A percentile compares a stretch with the other conserved stretches of the same genome.
Evolutionary conservation across 1,140 invertebrate species (phyloP).

Genomic region (Hyphantria cunea): DNA sequence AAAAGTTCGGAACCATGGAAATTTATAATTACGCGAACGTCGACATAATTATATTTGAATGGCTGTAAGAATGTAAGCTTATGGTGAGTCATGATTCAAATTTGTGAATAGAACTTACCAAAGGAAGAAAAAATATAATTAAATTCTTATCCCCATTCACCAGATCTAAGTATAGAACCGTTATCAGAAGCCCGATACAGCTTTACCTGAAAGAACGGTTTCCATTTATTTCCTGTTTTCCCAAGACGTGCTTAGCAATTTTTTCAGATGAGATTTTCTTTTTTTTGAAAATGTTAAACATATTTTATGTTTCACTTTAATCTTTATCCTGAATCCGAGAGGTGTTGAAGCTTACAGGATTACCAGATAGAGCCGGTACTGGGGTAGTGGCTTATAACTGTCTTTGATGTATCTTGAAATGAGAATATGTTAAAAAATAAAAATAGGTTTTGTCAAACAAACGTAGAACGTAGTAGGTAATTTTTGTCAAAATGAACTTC

Average conservation of each 20-base stretch:
- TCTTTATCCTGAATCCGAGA: slow-evolving; percentile 6
- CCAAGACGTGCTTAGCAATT: slow-evolving; percentile 24
- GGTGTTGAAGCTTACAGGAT: slow-evolving; percentile 17
- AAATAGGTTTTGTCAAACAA: too few relatives aligned
- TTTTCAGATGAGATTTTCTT: slow-evolving; percentile 24
- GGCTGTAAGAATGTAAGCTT: too few relatives aligned
- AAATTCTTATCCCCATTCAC: background rate
- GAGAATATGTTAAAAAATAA: too few relatives aligned
- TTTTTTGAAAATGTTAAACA: slow-evolving; percentile 1
- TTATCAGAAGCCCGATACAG: slow-evolving; percentile 26
- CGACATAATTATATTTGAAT: too few relatives aligned
- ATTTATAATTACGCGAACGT: too few relatives aligned
- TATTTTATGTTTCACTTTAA: slow-evolving; percentile 7
- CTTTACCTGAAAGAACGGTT: slow-evolving; percentile 20
- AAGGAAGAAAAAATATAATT: too few relatives aligned
- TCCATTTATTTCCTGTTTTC: slow-evolving; percentile 31
- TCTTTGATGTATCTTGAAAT: background rate
- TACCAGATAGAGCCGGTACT: background rate
- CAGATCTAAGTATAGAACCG: slow-evolving; percentile 1
- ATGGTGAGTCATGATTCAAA: too few relatives aligned
- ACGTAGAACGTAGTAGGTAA: too few relatives aligned
- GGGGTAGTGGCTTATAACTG: too few relatives aligned
- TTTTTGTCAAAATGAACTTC: too few relatives aligned
- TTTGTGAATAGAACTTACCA: too few relatives aligned
- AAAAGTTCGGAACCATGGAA: too few relatives aligned